Evolutionary conservation across 2,888 invertebrate species (phyloP), one percentile per base, ranked within the genome.

Genomic region (Drymonia ruficornis): DNA sequence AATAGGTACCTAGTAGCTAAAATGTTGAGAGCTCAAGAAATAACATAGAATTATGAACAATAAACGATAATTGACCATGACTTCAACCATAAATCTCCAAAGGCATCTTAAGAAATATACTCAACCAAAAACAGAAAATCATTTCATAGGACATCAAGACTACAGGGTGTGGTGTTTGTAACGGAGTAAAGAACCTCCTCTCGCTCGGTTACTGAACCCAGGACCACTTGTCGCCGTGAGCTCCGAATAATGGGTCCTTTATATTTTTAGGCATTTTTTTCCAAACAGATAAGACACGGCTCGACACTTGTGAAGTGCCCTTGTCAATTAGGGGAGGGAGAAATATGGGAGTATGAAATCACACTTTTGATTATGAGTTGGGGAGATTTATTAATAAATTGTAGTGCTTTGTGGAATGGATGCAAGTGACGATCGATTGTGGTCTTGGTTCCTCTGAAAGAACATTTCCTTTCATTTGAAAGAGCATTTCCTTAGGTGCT

Each of bases 241-340:
- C 29, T 48, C 46, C 49, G 31, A 55, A 53, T 9, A 45, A 56
- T 53, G 48, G 53, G 11, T 16, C 15, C 28, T 46, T 46, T 15
- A 29, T 46, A 29, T 44, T 46, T 46, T 15, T 16, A 46, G 46
- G 12, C 29, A 46, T 46, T 49, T 28, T 36, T 42, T 36, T 19
- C n/a, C 44, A 46, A 38, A 29, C 51, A 29, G 61, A 61, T 61
- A 61, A 56, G 58, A 59, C 61, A 62, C 54, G 61, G 44, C 9
- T 48, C 13, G 31, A 36, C 54, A 54, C 61, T 62, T 47, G 46
- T 50, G 44, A 15, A 28, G 19, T 36, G 43, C 18, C 28, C 42
- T 49, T 53, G 55, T 45, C 23, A 52, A 46, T 46, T n/a, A 46
- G 29, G 29, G 28, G 44, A 7, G n/a, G 7, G 12, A 13, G 13